phyloP scores from a whole-genome alignment of 1,140 invertebrate species.

The Drosophila sechellia region DNA sequence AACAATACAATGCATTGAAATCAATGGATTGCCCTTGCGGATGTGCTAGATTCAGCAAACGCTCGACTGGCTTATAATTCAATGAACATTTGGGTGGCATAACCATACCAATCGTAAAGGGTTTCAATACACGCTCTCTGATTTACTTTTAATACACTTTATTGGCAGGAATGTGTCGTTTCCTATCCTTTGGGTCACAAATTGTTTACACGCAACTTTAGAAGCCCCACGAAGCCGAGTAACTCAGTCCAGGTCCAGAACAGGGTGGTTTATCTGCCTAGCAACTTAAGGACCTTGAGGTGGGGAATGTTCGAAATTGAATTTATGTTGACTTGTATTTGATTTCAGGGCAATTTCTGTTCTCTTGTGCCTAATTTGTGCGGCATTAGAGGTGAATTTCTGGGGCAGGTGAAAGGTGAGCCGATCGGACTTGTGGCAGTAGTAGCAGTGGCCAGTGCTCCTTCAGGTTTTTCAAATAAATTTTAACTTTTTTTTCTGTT shows the following conservation, averaged over 20 bases:
- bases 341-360: constrained; percentile 43
- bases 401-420: constrained; percentile 27
- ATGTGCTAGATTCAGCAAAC: no score
- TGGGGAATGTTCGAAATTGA: constrained; percentile 19
- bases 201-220: not conserved
- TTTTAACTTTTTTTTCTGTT: constrained; percentile 9
- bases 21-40: not conserved
- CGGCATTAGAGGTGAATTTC: constrained; percentile 22
- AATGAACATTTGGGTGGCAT: not conserved
- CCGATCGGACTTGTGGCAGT: constrained; percentile 8
- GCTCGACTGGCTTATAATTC: not conserved
- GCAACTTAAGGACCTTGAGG: constrained; percentile 22
- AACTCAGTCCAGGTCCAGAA: not conserved
- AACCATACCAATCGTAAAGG: not conserved
- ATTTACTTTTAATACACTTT: not conserved
- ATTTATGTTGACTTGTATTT: constrained; percentile 36
- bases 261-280: constrained; percentile 15
- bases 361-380: constrained; percentile 48
- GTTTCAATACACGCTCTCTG: not conserved
- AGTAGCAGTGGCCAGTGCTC: constrained; percentile 9
- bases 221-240: not conserved
- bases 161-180: not conserved
- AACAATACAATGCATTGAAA: not conserved
- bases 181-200: no score
- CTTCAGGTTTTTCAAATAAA: constrained; percentile 30